Base-by-base conservation (phyloP, 2,113 vertebrate genomes). In the Clarias magur region DNA sequence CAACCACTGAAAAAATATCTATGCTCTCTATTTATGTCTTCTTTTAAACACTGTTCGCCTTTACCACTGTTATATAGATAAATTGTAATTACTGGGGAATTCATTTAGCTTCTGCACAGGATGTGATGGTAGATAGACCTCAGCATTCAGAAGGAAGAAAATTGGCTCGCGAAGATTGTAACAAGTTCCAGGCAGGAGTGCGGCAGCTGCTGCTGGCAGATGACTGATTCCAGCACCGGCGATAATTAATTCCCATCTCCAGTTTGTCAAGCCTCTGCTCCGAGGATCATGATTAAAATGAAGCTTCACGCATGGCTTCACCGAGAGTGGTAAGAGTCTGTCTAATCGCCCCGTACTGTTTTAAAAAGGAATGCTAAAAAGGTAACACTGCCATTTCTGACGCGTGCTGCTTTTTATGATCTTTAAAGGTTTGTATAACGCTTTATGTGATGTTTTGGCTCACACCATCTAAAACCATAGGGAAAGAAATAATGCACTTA, bases 181-280 rank as follows among this genome's bases (percentile, higher is more conserved):
- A 87, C 72, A 88, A 88, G 87, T 86, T 82, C 75, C 81, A 63
- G 85, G 48, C 87, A 87, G 85, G 68, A 88, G 59, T 73, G 42
- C 27, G 75, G 85, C 87, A 90, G 87, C 85, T 88, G 89, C 79
- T 87, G 79, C 62, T 30, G 48, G 48, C 72, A 89, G 85, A 75
- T 88, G 85, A 89, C 75, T 75, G 84, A 86, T 83, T 78, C 86
- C 65, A 86, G 85, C 57, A 42, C 34, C 21, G 53, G 85, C 10
- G 62, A 57, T 88, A 88, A 88, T 90, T 90, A 84, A 91, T 91
- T 90, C 72, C 75, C 21, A 15, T 87, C 78, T 86, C 27, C 54
- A 30, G 62, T 34, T 86, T 48, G 57, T 57, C 56, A 63, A 73
- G 80, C 73, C 16, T 85, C 67, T 72, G 89, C 67, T 4, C 53